A percentile compares a stretch with the other conserved stretches of the same genome.
These are phyloP conservation scores for Paedocypris sp. DNA, from an alignment of 2,113 vertebrate genomes.

Conservation along the genomic window DNA sequence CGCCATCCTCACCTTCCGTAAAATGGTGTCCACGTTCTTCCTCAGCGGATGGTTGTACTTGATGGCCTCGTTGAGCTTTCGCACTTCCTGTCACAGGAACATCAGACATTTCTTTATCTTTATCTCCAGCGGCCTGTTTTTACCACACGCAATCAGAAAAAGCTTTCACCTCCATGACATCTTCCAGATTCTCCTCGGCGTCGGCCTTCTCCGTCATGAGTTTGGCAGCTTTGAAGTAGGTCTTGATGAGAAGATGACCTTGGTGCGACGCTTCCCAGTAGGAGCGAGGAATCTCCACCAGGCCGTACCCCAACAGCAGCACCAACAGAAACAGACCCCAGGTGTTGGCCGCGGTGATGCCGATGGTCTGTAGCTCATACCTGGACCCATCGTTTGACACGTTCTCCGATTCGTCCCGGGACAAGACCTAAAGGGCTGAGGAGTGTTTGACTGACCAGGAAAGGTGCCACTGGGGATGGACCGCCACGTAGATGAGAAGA, in stretches of 20 bases:
- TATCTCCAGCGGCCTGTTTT: too few relatives aligned
- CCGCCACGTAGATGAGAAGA: conserved; percentile 92
- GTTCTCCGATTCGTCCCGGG: too few relatives aligned
- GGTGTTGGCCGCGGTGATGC: conserved; percentile 93
- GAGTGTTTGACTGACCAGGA: conserved; percentile 64
- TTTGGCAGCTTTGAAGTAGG: conserved; percentile 93
- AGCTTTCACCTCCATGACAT: conserved; percentile 81
- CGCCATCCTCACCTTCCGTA: conserved; percentile 71
- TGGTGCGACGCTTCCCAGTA: conserved; percentile 86
- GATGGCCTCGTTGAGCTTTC: conserved; percentile 86
- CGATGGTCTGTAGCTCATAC: conserved; percentile 90
- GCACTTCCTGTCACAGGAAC: conserved; percentile 68
- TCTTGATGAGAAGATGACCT: conserved; percentile 87
- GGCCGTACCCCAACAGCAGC: conserved; percentile 82
- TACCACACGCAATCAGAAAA: not conserved
- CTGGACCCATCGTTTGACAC: too few relatives aligned
- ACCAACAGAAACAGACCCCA: conserved; percentile 96
- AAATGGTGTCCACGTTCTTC: conserved; percentile 87
- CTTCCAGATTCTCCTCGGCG: conserved; percentile 90
- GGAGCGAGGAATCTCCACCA: conserved; percentile 93
- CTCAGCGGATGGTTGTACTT: conserved; percentile 95
- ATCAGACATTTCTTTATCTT: not conserved
- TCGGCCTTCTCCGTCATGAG: conserved; percentile 96
- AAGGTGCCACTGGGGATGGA: conserved; percentile 78
- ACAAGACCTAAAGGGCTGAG: not conserved